Percentiles rank a stretch among this genome's conserved stretches.
These are phyloP conservation scores for Aplidium turbinatum DNA, from an alignment of 23 tunicate genomes.

Conservation along the genomic window DNA sequence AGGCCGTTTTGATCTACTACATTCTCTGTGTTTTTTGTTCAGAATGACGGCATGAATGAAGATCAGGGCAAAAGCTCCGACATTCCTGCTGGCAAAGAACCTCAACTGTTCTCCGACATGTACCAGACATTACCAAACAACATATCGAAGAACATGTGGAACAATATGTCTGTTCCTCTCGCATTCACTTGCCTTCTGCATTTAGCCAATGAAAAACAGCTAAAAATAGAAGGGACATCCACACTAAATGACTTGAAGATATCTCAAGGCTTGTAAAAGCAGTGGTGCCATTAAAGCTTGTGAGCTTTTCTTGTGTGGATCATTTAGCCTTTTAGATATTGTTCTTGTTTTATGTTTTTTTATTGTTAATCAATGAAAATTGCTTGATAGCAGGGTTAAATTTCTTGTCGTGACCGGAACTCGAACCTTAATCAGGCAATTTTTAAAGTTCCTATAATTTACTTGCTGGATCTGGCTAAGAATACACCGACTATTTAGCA, in stretches of 20 bases:
- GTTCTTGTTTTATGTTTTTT: background rate
- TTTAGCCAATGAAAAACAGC: slow-evolving; percentile 73
- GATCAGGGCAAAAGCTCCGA: too few species aligned
- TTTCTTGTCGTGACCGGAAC: too few species aligned
- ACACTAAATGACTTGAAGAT: slow-evolving; percentile 49
- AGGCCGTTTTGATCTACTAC: too few species aligned
- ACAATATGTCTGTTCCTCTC: slow-evolving; percentile 68
- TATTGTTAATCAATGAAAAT: too few species aligned
- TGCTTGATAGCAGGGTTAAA: too few species aligned
- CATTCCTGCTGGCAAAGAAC: background rate
- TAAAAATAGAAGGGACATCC: slow-evolving; percentile 48
- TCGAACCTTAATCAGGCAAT: too few species aligned
- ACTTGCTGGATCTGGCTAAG: too few species aligned
- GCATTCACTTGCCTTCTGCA: slow-evolving; percentile 84
- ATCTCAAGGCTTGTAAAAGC: background rate
- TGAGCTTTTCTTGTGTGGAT: background rate
- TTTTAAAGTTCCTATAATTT: too few species aligned
- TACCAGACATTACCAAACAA: slow-evolving; percentile 36
- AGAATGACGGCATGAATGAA: too few species aligned
- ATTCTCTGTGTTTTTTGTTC: too few species aligned
- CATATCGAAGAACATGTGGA: slow-evolving; percentile 47
- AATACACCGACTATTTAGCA: too few species aligned
- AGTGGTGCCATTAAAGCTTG: background rate
- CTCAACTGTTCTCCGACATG: slow-evolving; percentile 38
- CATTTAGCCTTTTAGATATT: background rate